Conservation (phyloP, 2,113 vertebrate species). For the Charadrius vociferus region DNA sequence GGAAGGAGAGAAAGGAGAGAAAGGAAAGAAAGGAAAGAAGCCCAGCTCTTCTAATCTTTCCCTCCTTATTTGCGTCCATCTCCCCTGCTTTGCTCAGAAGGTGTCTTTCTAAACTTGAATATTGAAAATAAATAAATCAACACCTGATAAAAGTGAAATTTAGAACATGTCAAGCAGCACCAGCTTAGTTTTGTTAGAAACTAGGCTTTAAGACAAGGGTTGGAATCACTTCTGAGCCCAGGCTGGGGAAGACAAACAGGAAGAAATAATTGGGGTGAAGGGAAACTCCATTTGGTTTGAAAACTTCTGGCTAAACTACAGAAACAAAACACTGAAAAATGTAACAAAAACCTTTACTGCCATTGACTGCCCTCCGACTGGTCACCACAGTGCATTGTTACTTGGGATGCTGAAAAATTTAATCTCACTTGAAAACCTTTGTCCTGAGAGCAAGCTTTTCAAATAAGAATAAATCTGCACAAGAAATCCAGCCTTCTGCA, state of each 20-base stretch:
- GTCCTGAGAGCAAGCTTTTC: not conserved
- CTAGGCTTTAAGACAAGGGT: not conserved
- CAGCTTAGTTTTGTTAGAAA: not conserved
- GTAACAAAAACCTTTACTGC: not conserved
- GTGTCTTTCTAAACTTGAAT: not conserved
- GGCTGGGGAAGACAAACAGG: not conserved
- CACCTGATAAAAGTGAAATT: not conserved
- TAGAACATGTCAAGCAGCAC: not conserved
- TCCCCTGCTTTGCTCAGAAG: not conserved
- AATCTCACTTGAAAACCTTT: not conserved
- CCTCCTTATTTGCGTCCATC: not conserved
- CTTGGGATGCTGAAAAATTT: not conserved
- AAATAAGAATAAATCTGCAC: not conserved
- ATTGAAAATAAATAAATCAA: not conserved
- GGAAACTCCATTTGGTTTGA: not conserved
- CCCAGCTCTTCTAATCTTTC: not conserved
- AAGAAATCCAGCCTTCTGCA: constrained; percentile 1
- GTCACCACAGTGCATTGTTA: not conserved
- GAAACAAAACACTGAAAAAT: not conserved
- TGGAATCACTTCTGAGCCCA: not conserved
- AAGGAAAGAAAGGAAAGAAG: not conserved
- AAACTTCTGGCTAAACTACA: not conserved
- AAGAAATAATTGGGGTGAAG: not conserved
- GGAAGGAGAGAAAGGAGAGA: not conserved
- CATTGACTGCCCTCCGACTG: not conserved